Evolutionary conservation across 2,113 vertebrate genomes (phyloP).

Genomic region (Aptenodytes forsteri): DNA sequence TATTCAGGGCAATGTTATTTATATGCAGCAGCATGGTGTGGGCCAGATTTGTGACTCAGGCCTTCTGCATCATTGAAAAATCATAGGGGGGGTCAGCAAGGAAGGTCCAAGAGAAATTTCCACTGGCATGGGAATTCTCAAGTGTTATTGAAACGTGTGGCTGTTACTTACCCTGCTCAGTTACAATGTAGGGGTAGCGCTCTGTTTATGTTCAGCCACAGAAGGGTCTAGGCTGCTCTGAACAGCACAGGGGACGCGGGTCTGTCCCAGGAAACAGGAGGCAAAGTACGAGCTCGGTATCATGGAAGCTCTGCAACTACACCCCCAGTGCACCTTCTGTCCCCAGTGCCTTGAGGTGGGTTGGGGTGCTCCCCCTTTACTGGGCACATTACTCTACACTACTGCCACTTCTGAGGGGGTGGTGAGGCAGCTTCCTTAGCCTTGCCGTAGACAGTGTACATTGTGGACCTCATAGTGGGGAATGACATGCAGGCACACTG

Average conservation of each 20-base stretch:
- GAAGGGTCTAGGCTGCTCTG: not conserved
- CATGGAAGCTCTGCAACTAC: accelerated
- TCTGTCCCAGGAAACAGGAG: not conserved
- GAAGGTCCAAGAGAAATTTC: not conserved
- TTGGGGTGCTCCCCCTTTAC: not conserved
- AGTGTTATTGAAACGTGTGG: not conserved
- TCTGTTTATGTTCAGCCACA: not conserved
- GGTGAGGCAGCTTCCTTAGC: not conserved
- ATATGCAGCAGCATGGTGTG: not conserved
- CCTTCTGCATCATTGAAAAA: not conserved
- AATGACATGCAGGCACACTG: accelerated
- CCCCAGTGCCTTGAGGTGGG: no score
- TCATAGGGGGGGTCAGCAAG: not conserved
- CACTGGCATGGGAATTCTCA: not conserved
- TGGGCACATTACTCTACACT: not conserved
- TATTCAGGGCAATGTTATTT: not conserved
- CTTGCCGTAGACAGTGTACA: not conserved
- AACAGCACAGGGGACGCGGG: not conserved
- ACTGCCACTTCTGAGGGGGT: not conserved
- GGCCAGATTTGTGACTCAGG: not conserved
- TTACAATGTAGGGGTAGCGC: not conserved
- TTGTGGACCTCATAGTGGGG: not conserved
- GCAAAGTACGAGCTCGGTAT: accelerated
- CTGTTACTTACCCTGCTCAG: not conserved
- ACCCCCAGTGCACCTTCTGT: not conserved